Evolutionary conservation across 2,888 invertebrate genomes (phyloP).

Genomic region (Tenthredo amoena): DNA sequence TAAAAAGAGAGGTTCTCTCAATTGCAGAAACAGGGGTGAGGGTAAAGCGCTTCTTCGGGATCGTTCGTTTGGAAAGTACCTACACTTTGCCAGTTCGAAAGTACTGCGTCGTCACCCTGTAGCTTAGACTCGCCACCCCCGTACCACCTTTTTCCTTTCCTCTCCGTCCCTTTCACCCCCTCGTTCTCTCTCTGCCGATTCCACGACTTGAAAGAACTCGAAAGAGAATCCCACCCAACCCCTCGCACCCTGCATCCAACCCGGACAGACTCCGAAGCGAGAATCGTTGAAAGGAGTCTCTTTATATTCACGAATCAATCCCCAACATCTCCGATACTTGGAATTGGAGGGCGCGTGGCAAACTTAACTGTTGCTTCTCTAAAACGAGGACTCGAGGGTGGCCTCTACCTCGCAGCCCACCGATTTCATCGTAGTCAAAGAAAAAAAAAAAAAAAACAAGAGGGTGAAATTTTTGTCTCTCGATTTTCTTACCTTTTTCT

Average conservation of each 20-base stretch:
- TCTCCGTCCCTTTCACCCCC: not conserved
- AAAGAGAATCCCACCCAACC: slow-evolving; percentile 10
- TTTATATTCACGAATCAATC: slow-evolving; percentile 60
- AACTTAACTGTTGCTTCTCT: slow-evolving; percentile 59
- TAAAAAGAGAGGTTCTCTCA: slow-evolving; percentile 10
- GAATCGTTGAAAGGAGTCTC: slow-evolving; percentile 51
- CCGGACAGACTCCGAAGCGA: slow-evolving; percentile 33
- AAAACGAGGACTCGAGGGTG: not conserved
- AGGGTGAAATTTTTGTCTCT: slow-evolving; percentile 10
- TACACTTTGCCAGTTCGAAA: slow-evolving; percentile 42
- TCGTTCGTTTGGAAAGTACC: slow-evolving; percentile 47
- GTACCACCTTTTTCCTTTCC: not conserved
- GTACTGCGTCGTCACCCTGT: slow-evolving; percentile 38
- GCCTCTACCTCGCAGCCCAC: not conserved
- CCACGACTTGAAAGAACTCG: slow-evolving; percentile 24
- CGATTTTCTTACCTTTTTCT: not conserved
- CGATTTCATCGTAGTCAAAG: slow-evolving; percentile 22
- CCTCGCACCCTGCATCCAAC: not conserved
- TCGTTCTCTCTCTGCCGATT: not conserved
- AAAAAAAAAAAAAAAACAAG: not conserved
- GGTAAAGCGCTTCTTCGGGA: slow-evolving; percentile 24
- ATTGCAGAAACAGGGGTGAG: slow-evolving; percentile 21
- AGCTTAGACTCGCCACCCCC: slow-evolving; percentile 8
- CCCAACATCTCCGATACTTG: slow-evolving; percentile 56
- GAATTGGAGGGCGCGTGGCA: slow-evolving; percentile 52